Conservation (phyloP, 1,140 invertebrate species). For the Eueides isabella region DNA sequence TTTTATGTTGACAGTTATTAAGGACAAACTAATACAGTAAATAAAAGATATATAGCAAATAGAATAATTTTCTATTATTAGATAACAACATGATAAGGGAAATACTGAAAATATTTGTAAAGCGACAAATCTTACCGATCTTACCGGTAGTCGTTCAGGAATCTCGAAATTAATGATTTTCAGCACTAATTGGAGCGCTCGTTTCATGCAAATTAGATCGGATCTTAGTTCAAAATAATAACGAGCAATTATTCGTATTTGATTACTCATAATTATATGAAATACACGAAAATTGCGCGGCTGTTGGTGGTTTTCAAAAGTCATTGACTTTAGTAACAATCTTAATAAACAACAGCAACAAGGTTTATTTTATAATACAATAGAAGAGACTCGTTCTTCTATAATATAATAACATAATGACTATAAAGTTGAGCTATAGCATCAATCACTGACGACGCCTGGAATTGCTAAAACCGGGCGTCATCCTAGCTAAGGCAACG, state of each 20-base stretch:
- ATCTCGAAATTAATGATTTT: conserved; percentile 70
- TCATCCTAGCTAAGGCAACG: conserved; percentile 61
- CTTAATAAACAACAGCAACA: background rate
- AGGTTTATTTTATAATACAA: background rate
- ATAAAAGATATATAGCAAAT: no score
- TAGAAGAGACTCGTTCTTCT: background rate
- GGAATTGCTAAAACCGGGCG: conserved; percentile 63
- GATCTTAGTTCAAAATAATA: conserved; percentile 28
- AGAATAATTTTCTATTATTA: no score
- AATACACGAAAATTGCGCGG: background rate
- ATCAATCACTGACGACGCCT: conserved; percentile 71
- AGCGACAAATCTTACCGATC: conserved; percentile 48
- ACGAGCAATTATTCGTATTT: background rate
- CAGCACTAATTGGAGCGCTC: conserved; percentile 74
- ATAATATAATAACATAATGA: conserved; percentile 43
- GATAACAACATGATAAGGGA: no score
- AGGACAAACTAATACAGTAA: no score
- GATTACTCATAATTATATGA: background rate
- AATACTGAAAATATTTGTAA: no score
- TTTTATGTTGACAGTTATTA: no score
- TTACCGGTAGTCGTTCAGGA: conserved; percentile 61
- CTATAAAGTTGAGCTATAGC: conserved; percentile 55
- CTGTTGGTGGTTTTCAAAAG: background rate
- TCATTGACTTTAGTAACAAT: no score
- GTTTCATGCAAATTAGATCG: conserved; percentile 47